Percentiles rank a stretch among this genome's conserved stretches.
Evolutionary conservation across 2,113 vertebrate species (phyloP).

Genomic region (Paramisgurnus dabryanus): DNA sequence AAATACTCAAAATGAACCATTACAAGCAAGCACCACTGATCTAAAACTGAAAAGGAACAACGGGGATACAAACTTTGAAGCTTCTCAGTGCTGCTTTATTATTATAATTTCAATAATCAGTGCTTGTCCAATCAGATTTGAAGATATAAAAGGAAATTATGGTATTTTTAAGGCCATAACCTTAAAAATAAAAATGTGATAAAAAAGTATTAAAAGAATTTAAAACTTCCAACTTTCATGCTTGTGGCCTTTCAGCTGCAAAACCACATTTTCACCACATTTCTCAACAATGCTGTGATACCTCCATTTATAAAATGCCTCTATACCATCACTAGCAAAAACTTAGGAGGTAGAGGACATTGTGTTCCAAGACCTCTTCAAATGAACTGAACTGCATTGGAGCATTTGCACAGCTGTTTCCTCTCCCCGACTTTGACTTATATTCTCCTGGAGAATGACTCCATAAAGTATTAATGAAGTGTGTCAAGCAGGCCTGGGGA

Average conservation of each 20-base stretch:
- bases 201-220: no score
- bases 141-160: no score
- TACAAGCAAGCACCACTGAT: no score
- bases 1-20: no score
- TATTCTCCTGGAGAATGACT: conserved; percentile 56
- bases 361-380: conserved; percentile 44
- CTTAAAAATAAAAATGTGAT: no score
- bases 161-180: no score
- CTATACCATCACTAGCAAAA: background rate
- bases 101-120: no score
- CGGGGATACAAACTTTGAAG: no score
- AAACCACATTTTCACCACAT: background rate
- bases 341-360: conserved; percentile 30
- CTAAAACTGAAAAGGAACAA: no score
- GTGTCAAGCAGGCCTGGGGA: conserved; percentile 50
- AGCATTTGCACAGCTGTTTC: conserved; percentile 53
- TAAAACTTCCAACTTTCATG: no score
- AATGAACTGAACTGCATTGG: conserved; percentile 43
- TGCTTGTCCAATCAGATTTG: no score
- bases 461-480: conserved; percentile 61
- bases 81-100: no score
- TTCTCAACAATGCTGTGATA: background rate
- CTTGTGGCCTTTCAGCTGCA: background rate
- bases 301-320: background rate
- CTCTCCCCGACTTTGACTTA: conserved; percentile 56